Evolutionary conservation across 2,888 invertebrate genomes (phyloP).

Genomic region (Ischnura elegans): DNA sequence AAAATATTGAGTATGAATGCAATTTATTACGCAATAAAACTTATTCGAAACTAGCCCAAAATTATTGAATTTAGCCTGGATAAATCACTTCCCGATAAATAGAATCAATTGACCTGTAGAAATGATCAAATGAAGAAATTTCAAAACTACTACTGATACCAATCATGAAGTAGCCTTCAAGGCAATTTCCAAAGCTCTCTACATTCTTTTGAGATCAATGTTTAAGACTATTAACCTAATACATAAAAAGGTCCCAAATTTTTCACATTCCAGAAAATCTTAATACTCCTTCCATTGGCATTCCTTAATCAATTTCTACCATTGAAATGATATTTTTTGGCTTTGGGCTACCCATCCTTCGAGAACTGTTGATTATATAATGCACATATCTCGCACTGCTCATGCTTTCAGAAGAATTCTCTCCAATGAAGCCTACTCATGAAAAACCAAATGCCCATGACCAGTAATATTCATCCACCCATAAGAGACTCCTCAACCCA

Average conservation of each 20-base stretch:
- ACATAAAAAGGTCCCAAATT: slow-evolving; percentile 55
- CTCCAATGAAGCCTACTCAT: background rate
- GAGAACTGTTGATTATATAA: background rate
- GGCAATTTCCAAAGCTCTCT: slow-evolving; percentile 20
- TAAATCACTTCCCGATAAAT: background rate
- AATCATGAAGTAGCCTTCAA: slow-evolving; percentile 13
- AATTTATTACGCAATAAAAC: slow-evolving; percentile 9
- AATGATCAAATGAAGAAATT: slow-evolving; percentile 35
- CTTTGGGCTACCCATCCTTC: slow-evolving; percentile 31
- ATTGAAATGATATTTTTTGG: slow-evolving; percentile 53
- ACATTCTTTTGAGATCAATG: slow-evolving; percentile 50
- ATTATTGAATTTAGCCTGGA: background rate
- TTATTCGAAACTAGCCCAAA: background rate
- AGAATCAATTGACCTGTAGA: slow-evolving; percentile 14
- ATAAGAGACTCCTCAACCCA: slow-evolving; percentile 55
- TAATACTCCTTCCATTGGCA: slow-evolving; percentile 38
- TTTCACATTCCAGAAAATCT: slow-evolving; percentile 35
- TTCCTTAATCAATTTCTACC: slow-evolving; percentile 28
- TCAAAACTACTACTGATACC: background rate
- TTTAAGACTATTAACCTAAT: slow-evolving; percentile 49
- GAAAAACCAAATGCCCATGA: slow-evolving; percentile 25
- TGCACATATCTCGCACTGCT: slow-evolving; percentile 42
- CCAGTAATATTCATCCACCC: slow-evolving; percentile 46
- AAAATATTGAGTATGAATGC: slow-evolving; percentile 37
- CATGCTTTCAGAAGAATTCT: background rate